These are phyloP conservation scores for Oryctes rhinoceros DNA, from an alignment of 1,140 invertebrate species.

Conservation along the genomic window DNA sequence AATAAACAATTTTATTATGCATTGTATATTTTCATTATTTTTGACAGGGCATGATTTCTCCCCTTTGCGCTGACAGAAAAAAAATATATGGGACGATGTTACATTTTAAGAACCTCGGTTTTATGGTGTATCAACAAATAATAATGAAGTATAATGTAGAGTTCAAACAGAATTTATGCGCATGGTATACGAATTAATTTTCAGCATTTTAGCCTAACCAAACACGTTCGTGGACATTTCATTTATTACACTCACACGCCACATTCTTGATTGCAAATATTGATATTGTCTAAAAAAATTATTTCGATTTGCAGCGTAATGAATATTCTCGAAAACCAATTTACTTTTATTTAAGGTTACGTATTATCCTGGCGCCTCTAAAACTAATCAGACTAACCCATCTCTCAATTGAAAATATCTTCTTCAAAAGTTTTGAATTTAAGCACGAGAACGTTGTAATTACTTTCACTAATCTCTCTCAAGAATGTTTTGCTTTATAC, in stretches of 20 bases:
- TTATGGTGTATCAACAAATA: slow-evolving; percentile 11
- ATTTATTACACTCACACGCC: not conserved
- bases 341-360: too few species aligned
- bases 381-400: too few species aligned
- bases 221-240: not conserved
- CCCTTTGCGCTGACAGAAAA: not conserved
- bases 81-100: not conserved
- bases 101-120: not conserved
- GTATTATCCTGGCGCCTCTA: too few species aligned
- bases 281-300: not conserved
- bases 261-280: not conserved
- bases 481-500: not conserved
- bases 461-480: not conserved
- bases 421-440: not conserved
- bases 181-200: not conserved
- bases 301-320: too few species aligned
- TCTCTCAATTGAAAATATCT: not conserved
- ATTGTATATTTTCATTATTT: slow-evolving; percentile 9
- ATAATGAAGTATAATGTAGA: slow-evolving; percentile 1
- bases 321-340: too few species aligned
- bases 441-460: not conserved
- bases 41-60: not conserved
- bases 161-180: slow-evolving; percentile 5
- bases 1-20: slow-evolving; percentile 12
- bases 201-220: not conserved